A percentile compares a stretch with the other conserved stretches of the same genome.
Conservation (phyloP, 1,140 invertebrate genomes). For the Conus ventricosus region DNA sequence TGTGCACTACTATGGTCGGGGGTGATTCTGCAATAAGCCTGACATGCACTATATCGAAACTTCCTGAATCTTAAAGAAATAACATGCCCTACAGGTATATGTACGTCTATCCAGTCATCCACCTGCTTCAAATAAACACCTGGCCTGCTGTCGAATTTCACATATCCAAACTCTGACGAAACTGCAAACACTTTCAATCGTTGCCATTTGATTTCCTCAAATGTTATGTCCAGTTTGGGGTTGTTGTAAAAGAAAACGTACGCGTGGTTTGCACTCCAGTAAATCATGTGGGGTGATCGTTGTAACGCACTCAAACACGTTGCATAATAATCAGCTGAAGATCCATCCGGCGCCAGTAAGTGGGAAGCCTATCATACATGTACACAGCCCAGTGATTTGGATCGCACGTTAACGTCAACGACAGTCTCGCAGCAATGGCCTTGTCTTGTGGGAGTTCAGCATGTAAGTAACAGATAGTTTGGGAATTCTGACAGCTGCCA, state of each 20-base stretch:
- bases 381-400: background rate
- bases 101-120: background rate
- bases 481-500: background rate
- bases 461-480: background rate
- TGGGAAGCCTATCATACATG: background rate
- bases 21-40: background rate
- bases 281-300: background rate
- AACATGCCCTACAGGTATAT: background rate
- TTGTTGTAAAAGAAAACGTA: background rate
- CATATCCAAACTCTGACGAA: background rate
- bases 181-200: background rate
- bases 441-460: background rate
- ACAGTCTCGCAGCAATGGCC: background rate
- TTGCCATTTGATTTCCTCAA: background rate
- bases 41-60: background rate
- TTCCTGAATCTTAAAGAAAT: background rate
- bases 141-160: background rate
- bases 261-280: background rate
- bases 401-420: background rate
- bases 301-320: background rate
- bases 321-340: background rate
- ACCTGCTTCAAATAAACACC: background rate
- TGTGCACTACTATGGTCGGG: background rate
- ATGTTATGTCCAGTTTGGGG: background rate
- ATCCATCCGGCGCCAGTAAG: background rate